phyloP scores from a whole-genome alignment of 92 coral and sea anemone genomes.

The Zoanthus sociatus region DNA sequence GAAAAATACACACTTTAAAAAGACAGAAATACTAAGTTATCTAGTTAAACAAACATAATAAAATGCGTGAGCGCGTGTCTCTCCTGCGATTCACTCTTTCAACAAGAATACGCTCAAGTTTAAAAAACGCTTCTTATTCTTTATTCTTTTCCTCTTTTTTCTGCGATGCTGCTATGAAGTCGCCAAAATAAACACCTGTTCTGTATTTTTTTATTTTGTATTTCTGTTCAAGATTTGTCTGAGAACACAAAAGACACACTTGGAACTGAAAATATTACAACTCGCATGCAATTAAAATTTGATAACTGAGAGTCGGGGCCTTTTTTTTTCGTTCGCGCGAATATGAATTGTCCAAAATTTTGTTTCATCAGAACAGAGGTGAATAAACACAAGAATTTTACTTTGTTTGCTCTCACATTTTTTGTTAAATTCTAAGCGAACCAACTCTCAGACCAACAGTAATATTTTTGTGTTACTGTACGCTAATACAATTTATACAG shows the following conservation, averaged over 20 bases:
- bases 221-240: background rate
- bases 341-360: background rate
- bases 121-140: background rate
- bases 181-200: background rate
- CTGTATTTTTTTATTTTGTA: background rate
- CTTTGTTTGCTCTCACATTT: background rate
- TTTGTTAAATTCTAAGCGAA: background rate
- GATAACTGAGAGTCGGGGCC: background rate
- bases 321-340: background rate
- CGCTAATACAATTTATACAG: background rate
- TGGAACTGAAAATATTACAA: background rate
- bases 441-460: background rate
- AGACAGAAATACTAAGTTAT: background rate
- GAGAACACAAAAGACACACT: background rate
- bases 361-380: background rate
- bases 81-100: slow-evolving; percentile 2
- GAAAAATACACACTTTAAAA: background rate
- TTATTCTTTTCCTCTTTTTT: background rate
- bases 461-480: background rate
- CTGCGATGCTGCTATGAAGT: background rate
- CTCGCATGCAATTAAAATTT: background rate
- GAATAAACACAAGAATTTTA: background rate
- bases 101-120: background rate
- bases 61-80: background rate
- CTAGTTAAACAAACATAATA: background rate